These are phyloP conservation scores for Sogatella furcifera DNA, from an alignment of 1,140 invertebrate species.

Conservation along the genomic window DNA sequence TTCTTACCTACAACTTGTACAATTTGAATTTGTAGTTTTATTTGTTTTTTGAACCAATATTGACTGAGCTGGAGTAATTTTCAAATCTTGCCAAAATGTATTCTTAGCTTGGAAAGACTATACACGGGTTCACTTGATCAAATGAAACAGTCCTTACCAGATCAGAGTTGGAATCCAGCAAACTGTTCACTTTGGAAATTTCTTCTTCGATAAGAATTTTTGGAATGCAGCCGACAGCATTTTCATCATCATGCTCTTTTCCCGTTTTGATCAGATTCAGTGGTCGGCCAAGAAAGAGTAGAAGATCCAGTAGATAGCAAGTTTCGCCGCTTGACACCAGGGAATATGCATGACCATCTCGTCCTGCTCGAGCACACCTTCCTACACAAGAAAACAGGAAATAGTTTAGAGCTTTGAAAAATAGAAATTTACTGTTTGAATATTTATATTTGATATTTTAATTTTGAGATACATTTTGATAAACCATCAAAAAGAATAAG, in stretches of 20 bases:
- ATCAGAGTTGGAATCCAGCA: constrained; percentile 61
- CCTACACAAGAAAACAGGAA: constrained; percentile 45
- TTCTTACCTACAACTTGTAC: too few species aligned
- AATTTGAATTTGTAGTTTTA: too few species aligned
- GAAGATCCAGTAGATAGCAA: constrained; percentile 84
- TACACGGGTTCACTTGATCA: not conserved
- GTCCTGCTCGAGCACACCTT: constrained; percentile 90
- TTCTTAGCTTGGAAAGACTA: too few species aligned
- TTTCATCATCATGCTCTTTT: constrained; percentile 29
- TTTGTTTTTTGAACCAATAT: too few species aligned
- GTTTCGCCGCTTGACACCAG: constrained; percentile 83
- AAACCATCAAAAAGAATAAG: too few species aligned
- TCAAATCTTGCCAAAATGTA: too few species aligned
- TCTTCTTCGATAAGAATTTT: constrained; percentile 73
- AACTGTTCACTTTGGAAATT: constrained; percentile 60
- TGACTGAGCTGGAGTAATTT: too few species aligned
- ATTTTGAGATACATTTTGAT: too few species aligned
- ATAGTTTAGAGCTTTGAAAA: not conserved
- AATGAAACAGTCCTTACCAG: constrained; percentile 44
- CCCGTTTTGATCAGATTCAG: constrained; percentile 46
- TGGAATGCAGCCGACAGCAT: constrained; percentile 65
- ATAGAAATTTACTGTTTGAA: too few species aligned
- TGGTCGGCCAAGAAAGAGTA: constrained; percentile 80
- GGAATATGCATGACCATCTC: constrained; percentile 80
- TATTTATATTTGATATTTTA: too few species aligned